Evolutionary conservation across 2,888 invertebrate genomes (phyloP), one percentile per base, ranked within the genome.

Genomic region (Spodoptera littoralis): DNA sequence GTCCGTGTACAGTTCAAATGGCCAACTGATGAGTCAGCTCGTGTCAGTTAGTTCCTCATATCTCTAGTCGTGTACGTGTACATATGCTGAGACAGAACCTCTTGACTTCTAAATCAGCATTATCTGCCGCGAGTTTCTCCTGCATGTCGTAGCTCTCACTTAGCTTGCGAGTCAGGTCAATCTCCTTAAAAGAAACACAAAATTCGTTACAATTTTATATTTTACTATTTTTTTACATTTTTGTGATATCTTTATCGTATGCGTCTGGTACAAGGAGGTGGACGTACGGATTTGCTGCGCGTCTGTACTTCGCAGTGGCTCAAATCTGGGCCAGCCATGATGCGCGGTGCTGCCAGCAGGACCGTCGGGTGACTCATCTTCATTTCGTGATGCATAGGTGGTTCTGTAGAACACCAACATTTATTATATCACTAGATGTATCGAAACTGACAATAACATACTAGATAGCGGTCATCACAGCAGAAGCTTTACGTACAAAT

Each of bases 111-210:
- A 97, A 89, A 79, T 96, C 95, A 12, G 96, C 96, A 86, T 96
- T 96, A 87, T 96, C 96, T 6, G 95, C 94, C 0, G 95, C 96
- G 56, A 97, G 89, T 85, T 95, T 96, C 84, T 96, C 96, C 80
- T 96, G 96, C 96, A 96, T 96, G 73, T 95, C 95, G 85, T 96
- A 95, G 76, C 96, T 96, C 83, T 96, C 96, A 65, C 92, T 95
- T 65, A 96, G 89, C 80, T 96, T 95, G 76, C 96, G 94, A 11
- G 96, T 91, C 77, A 92, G 87, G 78, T 92, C 92, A 80, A 92
- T 88, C 77, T 92, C 93, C 92, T 93, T 90, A 70, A 84, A 86
- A 88, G 82, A 79, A 72, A 72, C 72, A 68, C 72, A 51, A 72
- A 6, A 58, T 54, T 68, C 48, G 63, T 74, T 80, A 73, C 50